Evolutionary conservation across 53 echinoderm and acorn worm genomes (phyloP), one percentile per base, ranked within the genome.

Genomic region (Mesocentrotus franciscanus): DNA sequence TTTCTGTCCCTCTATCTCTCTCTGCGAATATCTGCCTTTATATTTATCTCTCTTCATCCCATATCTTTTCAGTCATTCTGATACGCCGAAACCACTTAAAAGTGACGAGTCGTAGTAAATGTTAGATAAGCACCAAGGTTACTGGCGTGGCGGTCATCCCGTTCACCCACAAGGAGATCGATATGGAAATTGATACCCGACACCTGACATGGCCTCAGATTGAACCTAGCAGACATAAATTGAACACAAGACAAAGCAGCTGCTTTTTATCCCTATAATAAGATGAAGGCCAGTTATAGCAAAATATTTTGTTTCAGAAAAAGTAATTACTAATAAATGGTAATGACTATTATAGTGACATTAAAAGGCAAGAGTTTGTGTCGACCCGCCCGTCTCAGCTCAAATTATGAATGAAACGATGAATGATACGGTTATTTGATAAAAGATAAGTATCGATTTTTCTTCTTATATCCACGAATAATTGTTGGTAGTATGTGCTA

Each of bases 151-250:
- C 56, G 87, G 58, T 87, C 58, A 29, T 26, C 56, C 22, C 87
- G 87, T 59, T 87, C 87, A 58, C n/a, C 58, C 85, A 56, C 26
- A n/a, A 26, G 59, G 58, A 87, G 87, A 87, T 87, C 87, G 87
- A 87, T 87, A 5, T 87, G 87, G 56, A 58, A 87, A 59, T 87
- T 27, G 87, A 42, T 84, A 36, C 0, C 42, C 7, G 49, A 87
- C 87, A 87, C 59, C 29, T 58, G 87, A 87, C n/a, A 18, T 75
- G 58, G 27, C 87, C 58, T 56, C 58, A 0, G 26, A n/a, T 87
- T 56, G 58, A 87, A 56, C 58, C 58, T 12, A 58, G 27, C 58
- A 56, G 56, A 87, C 87, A 42, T 16, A 39, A 16, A 9, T 39
- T 20, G 81, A 81, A 13, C 76, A 33, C 76, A 76, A 29, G 30